Evolutionary conservation across 1,140 invertebrate species (phyloP), one percentile per base, ranked within the genome.

Genomic region (Cotesia vestalis): DNA sequence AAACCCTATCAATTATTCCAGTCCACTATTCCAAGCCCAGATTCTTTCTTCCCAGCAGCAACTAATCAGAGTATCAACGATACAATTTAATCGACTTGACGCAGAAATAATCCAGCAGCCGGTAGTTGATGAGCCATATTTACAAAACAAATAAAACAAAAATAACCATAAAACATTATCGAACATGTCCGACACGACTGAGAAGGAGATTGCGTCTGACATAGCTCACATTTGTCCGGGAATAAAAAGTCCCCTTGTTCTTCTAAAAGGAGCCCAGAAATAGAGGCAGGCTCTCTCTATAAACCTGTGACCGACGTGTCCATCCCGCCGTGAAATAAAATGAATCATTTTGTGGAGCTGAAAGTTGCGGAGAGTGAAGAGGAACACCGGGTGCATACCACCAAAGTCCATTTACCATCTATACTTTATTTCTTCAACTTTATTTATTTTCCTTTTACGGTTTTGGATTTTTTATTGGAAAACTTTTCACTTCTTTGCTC

Each of bases 261-360:
- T 36, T 34, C 5, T 61, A 27, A 12, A 27, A 27, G 27, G 27
- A 27, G 27, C 27, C 27, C 11, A 46, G 40, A 46, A 46, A 46
- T 46, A 46, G 40, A 46, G 40, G 40, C 5, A 46, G 6, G 11
- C 11, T 46, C 40, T 46, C 40, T 75, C 66, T 71, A 69, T 35
- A 52, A 73, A 66, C 67, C 78, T 81, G 80, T 81, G 81, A 84
- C 79, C 80, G 79, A 82, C 79, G 78, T 77, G 78, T 84, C 72
- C 79, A 75, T 76, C 75, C 79, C 78, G 74, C 80, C 79, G 79
- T 82, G 76, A 83, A 85, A 83, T 82, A 79, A 83, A 83, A 84
- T 83, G 81, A 83, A 83, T 83, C 79, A 82, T 85, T 81, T 76
- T 73, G 69, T 66, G 72, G 63, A 77, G 74, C 74, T 79, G 73